A percentile compares a stretch with the other conserved stretches of the same genome.
Evolutionary conservation across 2,113 vertebrate genomes (phyloP).

Genomic region (Rhabdornis inornatus): DNA sequence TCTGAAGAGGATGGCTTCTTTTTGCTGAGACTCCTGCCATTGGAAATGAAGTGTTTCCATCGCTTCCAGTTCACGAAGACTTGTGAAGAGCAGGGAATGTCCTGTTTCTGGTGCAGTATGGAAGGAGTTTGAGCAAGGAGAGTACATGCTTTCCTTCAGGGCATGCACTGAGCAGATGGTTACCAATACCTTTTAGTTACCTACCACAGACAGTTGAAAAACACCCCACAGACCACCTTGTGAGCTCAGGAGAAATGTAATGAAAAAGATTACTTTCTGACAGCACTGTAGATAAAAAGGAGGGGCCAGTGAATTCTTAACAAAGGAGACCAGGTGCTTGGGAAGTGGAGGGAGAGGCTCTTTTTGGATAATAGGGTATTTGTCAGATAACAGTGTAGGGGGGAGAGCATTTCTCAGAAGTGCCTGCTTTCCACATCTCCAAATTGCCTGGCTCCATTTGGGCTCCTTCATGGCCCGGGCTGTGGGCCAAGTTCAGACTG

Average conservation of each 20-base stretch:
- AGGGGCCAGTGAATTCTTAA: not conserved
- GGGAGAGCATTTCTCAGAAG: not conserved
- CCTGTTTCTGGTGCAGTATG: not conserved
- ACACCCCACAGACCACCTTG: not conserved
- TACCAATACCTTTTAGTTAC: not conserved
- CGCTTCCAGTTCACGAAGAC: not conserved
- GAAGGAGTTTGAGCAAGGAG: not conserved
- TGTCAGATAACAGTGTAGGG: not conserved
- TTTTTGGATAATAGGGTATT: not conserved
- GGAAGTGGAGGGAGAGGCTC: not conserved
- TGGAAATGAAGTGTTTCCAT: not conserved
- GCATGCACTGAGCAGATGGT: not conserved
- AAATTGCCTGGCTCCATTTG: slow-evolving; percentile 10
- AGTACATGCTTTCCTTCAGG: not conserved
- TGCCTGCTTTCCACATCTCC: not conserved
- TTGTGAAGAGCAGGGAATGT: not conserved
- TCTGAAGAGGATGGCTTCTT: not conserved
- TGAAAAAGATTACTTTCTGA: not conserved
- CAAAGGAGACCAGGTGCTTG: not conserved
- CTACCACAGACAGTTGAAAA: not conserved
- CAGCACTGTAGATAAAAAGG: not conserved
- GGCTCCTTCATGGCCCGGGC: not conserved
- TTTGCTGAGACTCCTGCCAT: not conserved
- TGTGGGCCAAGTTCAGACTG: slow-evolving; percentile 38
- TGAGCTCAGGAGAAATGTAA: not conserved